phyloP scores from a whole-genome alignment of 2,113 vertebrate species.

The Lagopus muta region DNA sequence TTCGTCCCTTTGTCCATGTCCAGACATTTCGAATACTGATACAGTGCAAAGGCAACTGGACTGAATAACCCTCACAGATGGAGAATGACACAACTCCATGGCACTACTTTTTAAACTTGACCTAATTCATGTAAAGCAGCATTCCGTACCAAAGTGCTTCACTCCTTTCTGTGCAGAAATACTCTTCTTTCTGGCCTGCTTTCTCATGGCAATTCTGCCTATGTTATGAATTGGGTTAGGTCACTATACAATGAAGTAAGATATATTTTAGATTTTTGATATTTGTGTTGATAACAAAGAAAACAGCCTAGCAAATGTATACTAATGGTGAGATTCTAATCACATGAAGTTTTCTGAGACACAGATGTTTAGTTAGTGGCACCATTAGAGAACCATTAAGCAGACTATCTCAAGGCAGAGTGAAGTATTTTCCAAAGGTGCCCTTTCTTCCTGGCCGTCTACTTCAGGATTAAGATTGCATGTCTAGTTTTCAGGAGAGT shows the following conservation, averaged over 20 bases:
- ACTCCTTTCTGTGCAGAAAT: background rate
- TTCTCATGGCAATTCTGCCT: background rate
- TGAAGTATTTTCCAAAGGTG: background rate
- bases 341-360: background rate
- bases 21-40: background rate
- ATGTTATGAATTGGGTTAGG: background rate
- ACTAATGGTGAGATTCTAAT: background rate
- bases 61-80: background rate
- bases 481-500: background rate
- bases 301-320: background rate
- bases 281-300: background rate
- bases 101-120: background rate
- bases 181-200: background rate
- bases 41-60: background rate
- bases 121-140: background rate
- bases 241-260: background rate
- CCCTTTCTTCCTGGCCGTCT: background rate
- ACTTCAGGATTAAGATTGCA: background rate
- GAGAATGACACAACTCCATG: background rate
- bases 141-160: background rate
- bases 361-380: background rate
- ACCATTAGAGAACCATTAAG: background rate
- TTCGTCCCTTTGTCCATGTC: background rate
- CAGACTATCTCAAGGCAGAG: background rate
- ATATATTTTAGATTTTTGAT: background rate